phyloP scores from a whole-genome alignment of 2,113 vertebrate species.

The Ceyx cyanopectus region DNA sequence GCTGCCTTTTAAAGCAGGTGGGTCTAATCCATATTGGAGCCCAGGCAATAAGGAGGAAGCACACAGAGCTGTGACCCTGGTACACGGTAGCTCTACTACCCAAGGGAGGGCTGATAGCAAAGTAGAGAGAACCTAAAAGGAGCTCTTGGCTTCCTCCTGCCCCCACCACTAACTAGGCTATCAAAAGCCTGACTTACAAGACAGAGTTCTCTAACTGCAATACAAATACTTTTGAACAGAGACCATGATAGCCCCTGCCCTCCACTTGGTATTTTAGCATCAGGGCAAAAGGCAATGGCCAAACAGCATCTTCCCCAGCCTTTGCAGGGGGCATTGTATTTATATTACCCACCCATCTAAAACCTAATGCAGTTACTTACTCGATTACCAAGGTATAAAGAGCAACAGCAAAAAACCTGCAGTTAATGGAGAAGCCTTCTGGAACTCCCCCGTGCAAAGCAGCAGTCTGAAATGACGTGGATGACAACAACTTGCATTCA shows the following conservation, averaged over 20 bases:
- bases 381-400: background rate
- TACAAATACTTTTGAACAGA: background rate
- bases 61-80: rapidly evolving
- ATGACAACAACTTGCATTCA: background rate
- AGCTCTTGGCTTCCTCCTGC: background rate
- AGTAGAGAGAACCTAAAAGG: background rate
- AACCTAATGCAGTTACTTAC: background rate
- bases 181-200: rapidly evolving
- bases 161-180: rapidly evolving
- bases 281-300: background rate
- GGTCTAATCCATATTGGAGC: rapidly evolving
- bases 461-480: background rate
- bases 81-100: background rate
- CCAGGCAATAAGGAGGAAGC: background rate
- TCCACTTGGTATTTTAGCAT: background rate
- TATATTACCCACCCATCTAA: background rate
- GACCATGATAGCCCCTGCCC: background rate
- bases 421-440: background rate
- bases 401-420: background rate
- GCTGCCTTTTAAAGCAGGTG: background rate
- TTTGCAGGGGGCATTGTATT: background rate
- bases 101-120: background rate
- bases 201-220: background rate
- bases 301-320: background rate
- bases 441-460: background rate